phyloP scores from a whole-genome alignment of 2,113 vertebrate species.

The Nothocercus nigrocapillus region DNA sequence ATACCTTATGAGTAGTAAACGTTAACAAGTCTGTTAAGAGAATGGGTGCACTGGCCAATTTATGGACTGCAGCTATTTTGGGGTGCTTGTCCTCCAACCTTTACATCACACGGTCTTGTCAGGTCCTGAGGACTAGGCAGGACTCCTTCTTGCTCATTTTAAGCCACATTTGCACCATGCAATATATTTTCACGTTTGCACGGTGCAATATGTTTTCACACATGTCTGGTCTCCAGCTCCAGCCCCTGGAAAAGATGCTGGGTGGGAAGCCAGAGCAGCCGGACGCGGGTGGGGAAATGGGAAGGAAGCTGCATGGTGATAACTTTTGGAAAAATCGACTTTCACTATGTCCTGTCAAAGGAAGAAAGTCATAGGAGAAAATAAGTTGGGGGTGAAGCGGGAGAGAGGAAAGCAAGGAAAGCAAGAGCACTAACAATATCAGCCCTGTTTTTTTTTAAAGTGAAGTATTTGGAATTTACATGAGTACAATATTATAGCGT shows the following conservation, averaged over 20 bases:
- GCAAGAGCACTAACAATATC: not conserved
- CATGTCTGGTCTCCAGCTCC: not conserved
- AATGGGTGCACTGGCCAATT: not conserved
- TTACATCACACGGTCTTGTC: not conserved
- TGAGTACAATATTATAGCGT: not conserved
- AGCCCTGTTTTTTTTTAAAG: not conserved
- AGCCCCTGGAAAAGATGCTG: not conserved
- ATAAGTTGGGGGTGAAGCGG: not conserved
- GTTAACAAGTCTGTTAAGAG: not conserved
- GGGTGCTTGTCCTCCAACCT: not conserved
- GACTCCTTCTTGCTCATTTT: not conserved
- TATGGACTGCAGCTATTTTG: not conserved
- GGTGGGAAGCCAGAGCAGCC: not conserved
- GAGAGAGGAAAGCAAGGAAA: not conserved
- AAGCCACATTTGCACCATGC: not conserved
- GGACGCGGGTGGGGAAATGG: not conserved
- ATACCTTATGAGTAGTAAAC: not conserved
- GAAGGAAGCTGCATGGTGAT: not conserved
- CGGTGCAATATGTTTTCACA: too few species aligned
- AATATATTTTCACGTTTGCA: too few species aligned
- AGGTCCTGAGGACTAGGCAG: not conserved
- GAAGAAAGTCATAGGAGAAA: not conserved
- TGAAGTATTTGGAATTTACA: not conserved
- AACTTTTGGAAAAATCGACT: not conserved
- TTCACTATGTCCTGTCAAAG: rapidly evolving